These are phyloP conservation scores for Thymelicus lineola DNA, from an alignment of 2,888 invertebrate species.

Conservation along the genomic window DNA sequence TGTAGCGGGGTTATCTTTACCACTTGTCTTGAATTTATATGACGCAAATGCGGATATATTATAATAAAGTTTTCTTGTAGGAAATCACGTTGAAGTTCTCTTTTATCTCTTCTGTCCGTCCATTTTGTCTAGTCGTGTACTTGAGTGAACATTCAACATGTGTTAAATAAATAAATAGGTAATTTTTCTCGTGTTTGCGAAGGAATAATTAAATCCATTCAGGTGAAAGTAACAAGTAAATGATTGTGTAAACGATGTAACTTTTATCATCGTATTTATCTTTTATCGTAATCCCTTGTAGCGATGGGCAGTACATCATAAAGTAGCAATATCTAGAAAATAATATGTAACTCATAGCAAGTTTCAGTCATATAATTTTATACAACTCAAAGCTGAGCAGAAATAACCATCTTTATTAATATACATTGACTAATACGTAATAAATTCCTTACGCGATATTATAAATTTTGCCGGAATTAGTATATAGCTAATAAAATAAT, in stretches of 20 bases:
- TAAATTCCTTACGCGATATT: too few species aligned
- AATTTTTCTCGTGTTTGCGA: not conserved
- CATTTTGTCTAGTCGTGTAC: not conserved
- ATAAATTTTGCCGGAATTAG: too few species aligned
- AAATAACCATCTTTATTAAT: too few species aligned
- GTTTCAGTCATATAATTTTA: too few species aligned
- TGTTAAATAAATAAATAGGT: not conserved
- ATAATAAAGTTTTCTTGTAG: constrained; percentile 11
- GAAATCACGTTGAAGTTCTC: not conserved
- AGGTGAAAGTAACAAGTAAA: not conserved
- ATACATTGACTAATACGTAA: too few species aligned
- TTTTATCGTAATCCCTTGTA: constrained; percentile 6
- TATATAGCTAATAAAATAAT: too few species aligned
- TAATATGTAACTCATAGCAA: not conserved
- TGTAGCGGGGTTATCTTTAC: constrained; percentile 12
- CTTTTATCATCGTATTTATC: not conserved
- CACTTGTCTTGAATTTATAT: not conserved
- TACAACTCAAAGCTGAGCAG: too few species aligned
- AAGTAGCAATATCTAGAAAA: not conserved
- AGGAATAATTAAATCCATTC: not conserved
- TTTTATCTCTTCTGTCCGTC: not conserved
- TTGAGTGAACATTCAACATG: not conserved
- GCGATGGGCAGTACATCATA: not conserved
- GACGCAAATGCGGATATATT: constrained; percentile 23
- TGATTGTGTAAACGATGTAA: not conserved